Conservation (phyloP, 2,113 vertebrate genomes). For the Heterotilapia buettikoferi region DNA sequence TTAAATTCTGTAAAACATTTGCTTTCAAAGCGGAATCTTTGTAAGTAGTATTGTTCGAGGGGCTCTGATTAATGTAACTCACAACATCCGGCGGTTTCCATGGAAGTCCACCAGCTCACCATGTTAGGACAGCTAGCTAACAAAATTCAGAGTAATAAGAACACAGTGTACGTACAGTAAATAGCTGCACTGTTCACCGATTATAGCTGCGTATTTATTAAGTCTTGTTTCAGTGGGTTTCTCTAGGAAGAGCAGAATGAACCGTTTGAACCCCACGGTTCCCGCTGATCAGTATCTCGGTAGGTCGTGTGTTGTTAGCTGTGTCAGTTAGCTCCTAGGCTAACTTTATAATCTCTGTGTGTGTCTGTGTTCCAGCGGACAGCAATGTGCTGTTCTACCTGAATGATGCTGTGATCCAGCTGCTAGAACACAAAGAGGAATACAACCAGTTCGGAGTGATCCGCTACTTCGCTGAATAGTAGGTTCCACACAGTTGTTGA, state of each 20-base stretch:
- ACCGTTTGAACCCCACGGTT: slow-evolving; percentile 36
- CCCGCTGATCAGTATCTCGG: slow-evolving; percentile 59
- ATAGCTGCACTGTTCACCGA: background rate
- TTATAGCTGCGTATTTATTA: background rate
- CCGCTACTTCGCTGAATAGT: slow-evolving; percentile 97
- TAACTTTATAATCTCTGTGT: background rate
- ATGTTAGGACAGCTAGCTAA: background rate
- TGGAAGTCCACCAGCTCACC: background rate
- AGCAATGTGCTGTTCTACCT: slow-evolving; percentile 88
- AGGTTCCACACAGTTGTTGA: slow-evolving; percentile 6
- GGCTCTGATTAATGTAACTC: background rate
- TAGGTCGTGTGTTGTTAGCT: slow-evolving; percentile 13
- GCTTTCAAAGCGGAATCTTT: background rate
- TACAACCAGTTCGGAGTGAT: slow-evolving; percentile 85
- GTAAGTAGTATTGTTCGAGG: background rate
- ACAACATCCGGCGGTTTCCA: slow-evolving; percentile 31
- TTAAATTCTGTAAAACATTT: background rate
- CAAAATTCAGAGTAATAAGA: background rate
- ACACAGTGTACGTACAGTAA: background rate
- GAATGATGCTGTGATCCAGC: slow-evolving; percentile 89
- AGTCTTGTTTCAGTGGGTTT: background rate
- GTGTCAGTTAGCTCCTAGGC: background rate
- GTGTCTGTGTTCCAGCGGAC: slow-evolving; percentile 71
- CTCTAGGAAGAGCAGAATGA: slow-evolving; percentile 21
- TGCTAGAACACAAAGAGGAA: slow-evolving; percentile 92